Base-by-base conservation (phyloP, 37 sponge, comb jelly and placozoan species). In the Beroe ovata region DNA sequence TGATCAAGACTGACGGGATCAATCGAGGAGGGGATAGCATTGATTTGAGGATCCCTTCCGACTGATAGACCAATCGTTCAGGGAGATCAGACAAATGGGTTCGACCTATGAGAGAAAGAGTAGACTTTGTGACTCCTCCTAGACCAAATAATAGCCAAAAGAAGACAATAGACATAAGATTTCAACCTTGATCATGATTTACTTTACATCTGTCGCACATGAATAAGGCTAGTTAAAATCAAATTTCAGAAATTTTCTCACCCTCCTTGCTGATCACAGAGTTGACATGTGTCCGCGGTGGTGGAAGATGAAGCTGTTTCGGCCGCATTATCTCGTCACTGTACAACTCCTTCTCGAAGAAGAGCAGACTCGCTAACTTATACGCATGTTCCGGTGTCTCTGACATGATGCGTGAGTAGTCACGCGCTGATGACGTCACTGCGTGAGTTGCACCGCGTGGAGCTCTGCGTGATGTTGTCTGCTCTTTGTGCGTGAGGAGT, bases 311-410 rank as follows among this genome's bases (percentile, higher is more conserved):
- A 1, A 40, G 47, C 28, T 77, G 84, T 20, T 42, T 39, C 2
- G 84, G 84, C 21, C 84, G 39, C 84, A 77, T 77, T 37, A 77
- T 77, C 84, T 77, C 84, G 28, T 77, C 84, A 77, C 84, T 77
- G 54, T 77, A 77, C 84, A 77, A 35, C 47, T 77, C 84, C 84
- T 77, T 77, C 84, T 77, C 84, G n/a, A 77, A 77, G 84, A 77
- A 77, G 28, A 77, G 54, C 84, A 77, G 54, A 41, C 54, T 42
- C 18, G 84, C 84, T 39, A 77, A 35, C 54, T 77, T 77, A 36
- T 77, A 77, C 42, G 84, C 84, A 20, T 77, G 84, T 77, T 77
- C 84, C 4, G 84, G 84, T 1, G 84, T 77, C 54, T 77, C 84
- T 0, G 28, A 26, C 84, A 42, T 77, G 84, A 77, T 39, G 28